A percentile compares a stretch with the other conserved stretches of the same genome.
Evolutionary conservation across 2,888 invertebrate species (phyloP).

Genomic region (Lysandra bellargus): DNA sequence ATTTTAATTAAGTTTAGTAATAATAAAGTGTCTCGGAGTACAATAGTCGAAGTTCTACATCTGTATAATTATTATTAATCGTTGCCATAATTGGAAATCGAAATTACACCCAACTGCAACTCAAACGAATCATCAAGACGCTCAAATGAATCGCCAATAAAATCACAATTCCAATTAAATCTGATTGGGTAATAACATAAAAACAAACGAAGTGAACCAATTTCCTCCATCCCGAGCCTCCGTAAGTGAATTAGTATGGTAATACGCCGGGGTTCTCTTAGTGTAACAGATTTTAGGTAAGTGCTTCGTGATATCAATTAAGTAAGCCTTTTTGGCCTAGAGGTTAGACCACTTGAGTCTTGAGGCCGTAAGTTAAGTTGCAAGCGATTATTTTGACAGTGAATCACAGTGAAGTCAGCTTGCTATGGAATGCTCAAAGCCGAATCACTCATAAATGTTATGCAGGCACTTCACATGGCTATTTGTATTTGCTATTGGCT

Average conservation of each 20-base stretch:
- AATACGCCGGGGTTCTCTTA: background rate
- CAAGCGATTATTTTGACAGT: background rate
- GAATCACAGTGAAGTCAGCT: background rate
- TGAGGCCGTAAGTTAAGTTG: background rate
- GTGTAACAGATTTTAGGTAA: background rate
- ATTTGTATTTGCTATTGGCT: too few relatives aligned
- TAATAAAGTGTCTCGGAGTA: too few relatives aligned
- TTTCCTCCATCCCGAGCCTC: background rate
- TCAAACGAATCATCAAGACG: background rate
- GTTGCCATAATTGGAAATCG: background rate
- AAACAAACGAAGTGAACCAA: conserved; percentile 3
- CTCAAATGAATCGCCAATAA: background rate
- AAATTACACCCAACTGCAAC: background rate
- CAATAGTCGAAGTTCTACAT: too few relatives aligned
- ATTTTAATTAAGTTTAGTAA: too few relatives aligned
- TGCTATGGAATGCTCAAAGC: too few relatives aligned
- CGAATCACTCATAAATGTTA: too few relatives aligned
- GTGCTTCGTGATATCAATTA: background rate
- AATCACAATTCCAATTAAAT: conserved; percentile 1
- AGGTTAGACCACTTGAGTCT: background rate
- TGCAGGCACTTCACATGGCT: too few relatives aligned
- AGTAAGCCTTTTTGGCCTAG: background rate
- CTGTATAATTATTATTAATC: too few relatives aligned
- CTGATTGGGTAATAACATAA: conserved; percentile 4
- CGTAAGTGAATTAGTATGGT: conserved; percentile 11